Percentiles rank a stretch among this genome's conserved stretches.
These are phyloP conservation scores for Drosophila nigromelanica DNA, from an alignment of 1,140 invertebrate genomes.

Conservation along the genomic window DNA sequence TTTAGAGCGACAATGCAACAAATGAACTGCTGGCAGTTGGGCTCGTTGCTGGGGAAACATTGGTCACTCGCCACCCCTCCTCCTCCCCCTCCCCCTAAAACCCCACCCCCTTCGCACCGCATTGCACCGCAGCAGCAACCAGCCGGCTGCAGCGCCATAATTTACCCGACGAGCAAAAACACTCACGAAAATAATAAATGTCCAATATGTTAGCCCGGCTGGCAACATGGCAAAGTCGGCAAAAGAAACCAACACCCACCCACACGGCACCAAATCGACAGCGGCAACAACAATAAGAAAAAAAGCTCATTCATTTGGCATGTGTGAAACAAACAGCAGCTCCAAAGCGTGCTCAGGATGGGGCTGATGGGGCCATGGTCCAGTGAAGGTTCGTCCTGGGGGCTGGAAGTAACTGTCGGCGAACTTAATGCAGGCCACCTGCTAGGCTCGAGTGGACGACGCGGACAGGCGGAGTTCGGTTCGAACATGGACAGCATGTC, in stretches of 20 bases:
- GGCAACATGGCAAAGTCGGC: slow-evolving; percentile 60
- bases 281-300: slow-evolving; percentile 27
- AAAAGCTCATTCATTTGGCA: slow-evolving; percentile 71
- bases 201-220: slow-evolving; percentile 79
- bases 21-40: slow-evolving; percentile 27
- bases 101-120: neutral
- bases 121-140: neutral
- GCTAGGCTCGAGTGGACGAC: slow-evolving; percentile 64
- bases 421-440: slow-evolving; percentile 55
- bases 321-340: slow-evolving; percentile 68
- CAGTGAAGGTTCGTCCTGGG: slow-evolving; percentile 30
- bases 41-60: slow-evolving; percentile 4
- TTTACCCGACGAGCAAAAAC: slow-evolving; percentile 79
- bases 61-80: neutral
- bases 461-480: slow-evolving; percentile 48
- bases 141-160: slow-evolving; percentile 47
- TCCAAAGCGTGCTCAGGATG: neutral
- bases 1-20: slow-evolving; percentile 41
- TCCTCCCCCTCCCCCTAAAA: neutral
- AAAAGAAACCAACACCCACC: slow-evolving; percentile 61
- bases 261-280: slow-evolving; percentile 52
- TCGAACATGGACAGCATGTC: slow-evolving; percentile 75
- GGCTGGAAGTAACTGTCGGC: slow-evolving; percentile 30
- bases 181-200: slow-evolving; percentile 83
- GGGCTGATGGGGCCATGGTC: slow-evolving; percentile 18